These are phyloP conservation scores for Drosophila willistoni DNA, from an alignment of 1,140 invertebrate species.

Conservation along the genomic window DNA sequence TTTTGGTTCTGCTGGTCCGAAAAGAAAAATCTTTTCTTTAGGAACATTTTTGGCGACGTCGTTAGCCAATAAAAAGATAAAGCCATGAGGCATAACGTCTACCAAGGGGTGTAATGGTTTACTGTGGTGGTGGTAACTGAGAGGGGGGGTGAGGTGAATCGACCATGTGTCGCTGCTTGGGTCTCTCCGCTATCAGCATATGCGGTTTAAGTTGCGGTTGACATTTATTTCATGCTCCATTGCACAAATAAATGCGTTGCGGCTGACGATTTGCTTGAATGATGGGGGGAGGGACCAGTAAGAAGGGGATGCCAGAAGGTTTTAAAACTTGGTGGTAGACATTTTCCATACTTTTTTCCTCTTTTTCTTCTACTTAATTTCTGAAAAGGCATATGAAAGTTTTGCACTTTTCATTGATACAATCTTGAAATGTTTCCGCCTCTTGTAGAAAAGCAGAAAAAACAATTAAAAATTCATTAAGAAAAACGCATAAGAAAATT, in stretches of 20 bases:
- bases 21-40: slow-evolving; percentile 55
- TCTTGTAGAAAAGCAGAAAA: slow-evolving; percentile 12
- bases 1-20: slow-evolving; percentile 37
- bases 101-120: background rate
- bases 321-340: background rate
- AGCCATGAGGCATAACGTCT: slow-evolving; percentile 47
- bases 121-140: background rate
- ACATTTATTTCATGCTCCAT: slow-evolving; percentile 79
- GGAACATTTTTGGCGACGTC: slow-evolving; percentile 33
- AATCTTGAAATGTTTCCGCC: slow-evolving; percentile 56
- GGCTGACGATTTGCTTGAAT: slow-evolving; percentile 61
- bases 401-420: slow-evolving; percentile 58
- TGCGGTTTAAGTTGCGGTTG: slow-evolving; percentile 81
- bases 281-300: slow-evolving; percentile 14
- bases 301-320: slow-evolving; percentile 1
- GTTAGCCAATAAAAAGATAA: slow-evolving; percentile 78
- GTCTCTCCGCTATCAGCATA: slow-evolving; percentile 72
- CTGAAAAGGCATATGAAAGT: background rate
- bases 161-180: slow-evolving; percentile 57
- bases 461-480: slow-evolving; percentile 79
- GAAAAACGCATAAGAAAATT: slow-evolving; percentile 61
- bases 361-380: background rate
- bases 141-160: slow-evolving; percentile 25
- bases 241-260: slow-evolving; percentile 79
- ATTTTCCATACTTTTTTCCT: background rate